These are phyloP conservation scores for Euwallacea fornicatus DNA, from an alignment of 1,140 invertebrate species.

Conservation along the genomic window DNA sequence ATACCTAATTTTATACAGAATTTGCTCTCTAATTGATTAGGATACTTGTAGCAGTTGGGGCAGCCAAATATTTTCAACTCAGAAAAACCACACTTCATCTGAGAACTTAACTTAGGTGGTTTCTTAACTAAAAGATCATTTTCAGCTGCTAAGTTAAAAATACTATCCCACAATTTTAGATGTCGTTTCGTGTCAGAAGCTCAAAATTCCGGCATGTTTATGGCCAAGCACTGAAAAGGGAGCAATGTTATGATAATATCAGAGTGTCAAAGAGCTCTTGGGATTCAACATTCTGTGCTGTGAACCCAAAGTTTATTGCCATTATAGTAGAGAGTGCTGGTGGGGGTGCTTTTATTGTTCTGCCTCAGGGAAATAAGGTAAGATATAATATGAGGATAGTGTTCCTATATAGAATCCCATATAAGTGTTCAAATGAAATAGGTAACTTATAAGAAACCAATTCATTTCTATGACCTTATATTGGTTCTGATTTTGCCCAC, in stretches of 20 bases:
- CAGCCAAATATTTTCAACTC: too few species aligned
- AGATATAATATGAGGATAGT: conserved; percentile 39
- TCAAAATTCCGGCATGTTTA: conserved; percentile 99
- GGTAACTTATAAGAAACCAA: neutral
- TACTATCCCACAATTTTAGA: conserved; percentile 52
- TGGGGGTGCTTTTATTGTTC: conserved; percentile 96
- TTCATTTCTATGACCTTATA: neutral
- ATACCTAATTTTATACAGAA: too few species aligned
- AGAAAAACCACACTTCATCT: too few species aligned
- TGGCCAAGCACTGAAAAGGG: conserved; percentile 92
- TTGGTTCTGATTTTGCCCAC: neutral
- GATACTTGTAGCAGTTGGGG: too few species aligned
- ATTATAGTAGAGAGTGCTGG: conserved; percentile 99
- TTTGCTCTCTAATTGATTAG: too few species aligned
- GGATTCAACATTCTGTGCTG: conserved; percentile 98
- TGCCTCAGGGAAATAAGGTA: conserved; percentile 91
- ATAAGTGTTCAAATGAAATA: neutral
- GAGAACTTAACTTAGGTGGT: too few species aligned
- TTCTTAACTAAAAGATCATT: too few species aligned
- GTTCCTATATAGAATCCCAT: too few species aligned
- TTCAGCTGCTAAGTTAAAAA: too few species aligned
- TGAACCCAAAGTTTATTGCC: conserved; percentile 99
- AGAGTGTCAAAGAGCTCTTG: conserved; percentile 97
- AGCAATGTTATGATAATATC: conserved; percentile 99
- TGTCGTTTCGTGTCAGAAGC: conserved; percentile 94